Base-by-base conservation (phyloP, 2,797 vertebrate species). In the Staurois parvus region DNA sequence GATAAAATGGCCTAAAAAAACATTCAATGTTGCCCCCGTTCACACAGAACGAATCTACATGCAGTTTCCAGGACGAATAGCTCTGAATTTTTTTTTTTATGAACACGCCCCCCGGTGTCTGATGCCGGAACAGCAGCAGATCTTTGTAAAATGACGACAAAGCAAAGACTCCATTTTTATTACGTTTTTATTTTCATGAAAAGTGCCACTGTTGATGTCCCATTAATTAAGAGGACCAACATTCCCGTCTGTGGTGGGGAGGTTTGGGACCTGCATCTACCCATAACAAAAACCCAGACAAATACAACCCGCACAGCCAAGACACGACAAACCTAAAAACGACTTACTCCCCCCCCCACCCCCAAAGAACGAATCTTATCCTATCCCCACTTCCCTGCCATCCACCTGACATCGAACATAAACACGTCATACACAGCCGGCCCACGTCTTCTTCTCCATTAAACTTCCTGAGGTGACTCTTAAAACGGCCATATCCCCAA, bases 131-230 rank as follows among this genome's bases (percentile, higher is more conserved):
- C 15, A 17, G 13, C 2, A 4, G 0, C 48, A 52, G 4, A 13
- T 52, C 45, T 1, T 29, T 13, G 17, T 24, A 81, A 69, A n/a
- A 81, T 72, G 59, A 32, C 15, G 30, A 82, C 13, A 64, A 64
- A 24, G 26, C 32, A 24, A 70, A 17, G 2, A 10, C 72, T 37
- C 24, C 30, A 64, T 82, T 86, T 74, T 52, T 62, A 72, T 64
- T 64, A 48, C 10, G 28, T 26, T 85, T n/a, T 85, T 85, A 72
- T 86, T 86, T 86, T 86, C 72, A 42, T 82, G 48, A 82, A 86
- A 86, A 86, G 79, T 82, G 73, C 79, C 79, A 82, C 48, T 77
- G 67, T 78, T 62, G 17, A 52, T 30, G 40, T 69, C 79, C 67
- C 11, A 64, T 72, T 52, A 62, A 68, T 85, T 9, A 69, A 45